These are phyloP conservation scores for Strix aluco DNA, from an alignment of 2,113 vertebrate species.

Conservation along the genomic window DNA sequence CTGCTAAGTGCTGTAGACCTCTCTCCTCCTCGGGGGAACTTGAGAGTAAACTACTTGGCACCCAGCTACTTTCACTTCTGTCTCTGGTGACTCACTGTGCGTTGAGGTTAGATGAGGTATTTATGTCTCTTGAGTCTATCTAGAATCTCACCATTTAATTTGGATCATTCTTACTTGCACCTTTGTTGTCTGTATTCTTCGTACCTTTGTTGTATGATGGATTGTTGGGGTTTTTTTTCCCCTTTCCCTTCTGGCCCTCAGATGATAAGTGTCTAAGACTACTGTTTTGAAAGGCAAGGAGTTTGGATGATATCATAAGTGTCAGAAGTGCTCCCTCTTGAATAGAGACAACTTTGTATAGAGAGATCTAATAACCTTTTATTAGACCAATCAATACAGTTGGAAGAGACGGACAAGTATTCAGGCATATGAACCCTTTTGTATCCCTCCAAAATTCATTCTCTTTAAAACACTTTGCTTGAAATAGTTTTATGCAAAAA, in stretches of 20 bases:
- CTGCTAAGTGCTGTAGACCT: background rate
- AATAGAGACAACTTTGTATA: background rate
- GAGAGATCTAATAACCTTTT: slow-evolving; percentile 42
- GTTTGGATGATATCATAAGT: background rate
- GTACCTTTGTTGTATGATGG: background rate
- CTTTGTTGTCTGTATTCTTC: slow-evolving; percentile 21
- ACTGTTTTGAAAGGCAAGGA: background rate
- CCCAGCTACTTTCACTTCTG: slow-evolving; percentile 14
- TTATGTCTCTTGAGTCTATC: background rate
- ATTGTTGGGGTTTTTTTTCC: background rate
- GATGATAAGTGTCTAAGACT: background rate
- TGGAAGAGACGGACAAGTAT: slow-evolving; percentile 1
- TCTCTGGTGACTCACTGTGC: background rate
- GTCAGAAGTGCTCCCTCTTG: slow-evolving; percentile 2
- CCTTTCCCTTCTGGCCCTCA: background rate
- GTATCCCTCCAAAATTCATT: slow-evolving; percentile 23
- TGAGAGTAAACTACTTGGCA: background rate
- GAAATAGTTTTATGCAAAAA: background rate
- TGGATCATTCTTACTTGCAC: background rate
- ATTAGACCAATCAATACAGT: background rate
- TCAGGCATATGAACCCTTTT: background rate
- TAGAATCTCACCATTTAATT: slow-evolving; percentile 33
- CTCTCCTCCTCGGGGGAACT: background rate
- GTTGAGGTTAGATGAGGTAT: background rate
- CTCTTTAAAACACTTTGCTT: background rate